Percentiles rank a stretch among this genome's conserved stretches.
Conservation (phyloP, 1,140 invertebrate species). For the Drosophila kanapiae region DNA sequence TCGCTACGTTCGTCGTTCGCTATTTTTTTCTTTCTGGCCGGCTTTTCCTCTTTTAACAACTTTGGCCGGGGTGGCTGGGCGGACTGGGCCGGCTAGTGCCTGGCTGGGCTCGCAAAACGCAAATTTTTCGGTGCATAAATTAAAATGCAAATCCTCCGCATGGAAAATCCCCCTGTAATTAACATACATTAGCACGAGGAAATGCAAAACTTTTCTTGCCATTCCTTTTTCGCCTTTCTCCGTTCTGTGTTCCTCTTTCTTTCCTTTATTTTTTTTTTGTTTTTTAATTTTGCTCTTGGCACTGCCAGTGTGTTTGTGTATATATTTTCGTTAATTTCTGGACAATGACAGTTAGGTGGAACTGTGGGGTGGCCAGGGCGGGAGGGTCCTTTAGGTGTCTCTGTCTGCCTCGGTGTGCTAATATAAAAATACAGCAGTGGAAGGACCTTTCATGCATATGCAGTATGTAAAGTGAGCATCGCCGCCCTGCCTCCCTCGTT, state of each 20-base stretch:
- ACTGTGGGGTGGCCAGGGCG: constrained; percentile 36
- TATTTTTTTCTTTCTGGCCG: constrained; percentile 38
- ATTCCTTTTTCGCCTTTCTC: constrained; percentile 30
- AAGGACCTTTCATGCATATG: constrained; percentile 70
- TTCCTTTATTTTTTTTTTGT: constrained; percentile 7
- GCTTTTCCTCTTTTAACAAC: constrained; percentile 55
- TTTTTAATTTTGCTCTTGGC: constrained; percentile 13
- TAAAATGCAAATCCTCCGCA: constrained; percentile 85
- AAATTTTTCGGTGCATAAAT: constrained; percentile 84
- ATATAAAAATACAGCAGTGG: constrained; percentile 73
- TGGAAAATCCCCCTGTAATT: constrained; percentile 84
- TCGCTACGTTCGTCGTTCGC: constrained; percentile 23
- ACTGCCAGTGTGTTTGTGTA: constrained; percentile 47
- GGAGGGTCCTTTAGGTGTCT: constrained; percentile 31
- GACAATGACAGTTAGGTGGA: constrained; percentile 83
- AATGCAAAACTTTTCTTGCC: constrained; percentile 77
- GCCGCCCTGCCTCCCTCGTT: constrained; percentile 16
- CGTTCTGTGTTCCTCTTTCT: constrained; percentile 10
- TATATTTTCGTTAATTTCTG: constrained; percentile 84
- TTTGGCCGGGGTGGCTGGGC: constrained; percentile 46
- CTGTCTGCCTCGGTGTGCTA: constrained; percentile 28
- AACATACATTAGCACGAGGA: constrained; percentile 84
- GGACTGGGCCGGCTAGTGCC: background rate
- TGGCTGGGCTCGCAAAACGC: constrained; percentile 51
- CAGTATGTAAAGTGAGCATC: constrained; percentile 72